Conservation (phyloP, 2,797 vertebrate species). For the Onychomys torridus region DNA sequence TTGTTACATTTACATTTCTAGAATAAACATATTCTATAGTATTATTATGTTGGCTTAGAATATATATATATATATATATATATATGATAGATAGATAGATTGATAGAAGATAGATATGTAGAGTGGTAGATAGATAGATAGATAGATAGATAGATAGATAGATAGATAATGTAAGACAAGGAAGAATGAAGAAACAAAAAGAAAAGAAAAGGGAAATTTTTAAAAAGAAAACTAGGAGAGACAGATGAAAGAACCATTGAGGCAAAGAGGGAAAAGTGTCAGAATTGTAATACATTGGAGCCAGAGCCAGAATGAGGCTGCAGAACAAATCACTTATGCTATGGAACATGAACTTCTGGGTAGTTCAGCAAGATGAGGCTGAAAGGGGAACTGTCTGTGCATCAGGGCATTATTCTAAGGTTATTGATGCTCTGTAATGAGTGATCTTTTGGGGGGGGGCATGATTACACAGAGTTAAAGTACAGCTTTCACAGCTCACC, state of each 20-base stretch:
- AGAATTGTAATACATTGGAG: not conserved
- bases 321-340: not conserved
- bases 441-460: not conserved
- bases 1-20: not conserved
- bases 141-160: too few species aligned
- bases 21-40: not conserved
- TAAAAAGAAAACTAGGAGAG: not conserved
- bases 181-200: not conserved
- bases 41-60: not conserved
- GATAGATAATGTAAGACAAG: not conserved
- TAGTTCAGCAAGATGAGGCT: not conserved
- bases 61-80: not conserved
- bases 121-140: too few species aligned
- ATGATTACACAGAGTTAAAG: conserved; percentile 22
- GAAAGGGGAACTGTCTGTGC: not conserved
- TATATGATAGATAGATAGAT: not conserved
- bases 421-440: conserved; percentile 22
- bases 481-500: not conserved
- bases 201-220: not conserved
- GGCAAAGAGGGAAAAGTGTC: not conserved
- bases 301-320: not conserved
- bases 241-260: not conserved
- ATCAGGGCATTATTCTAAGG: not conserved
- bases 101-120: not conserved
- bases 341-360: conserved; percentile 41